phyloP scores from a whole-genome alignment of 2,113 vertebrate genomes.

The Ictalurus furcatus region DNA sequence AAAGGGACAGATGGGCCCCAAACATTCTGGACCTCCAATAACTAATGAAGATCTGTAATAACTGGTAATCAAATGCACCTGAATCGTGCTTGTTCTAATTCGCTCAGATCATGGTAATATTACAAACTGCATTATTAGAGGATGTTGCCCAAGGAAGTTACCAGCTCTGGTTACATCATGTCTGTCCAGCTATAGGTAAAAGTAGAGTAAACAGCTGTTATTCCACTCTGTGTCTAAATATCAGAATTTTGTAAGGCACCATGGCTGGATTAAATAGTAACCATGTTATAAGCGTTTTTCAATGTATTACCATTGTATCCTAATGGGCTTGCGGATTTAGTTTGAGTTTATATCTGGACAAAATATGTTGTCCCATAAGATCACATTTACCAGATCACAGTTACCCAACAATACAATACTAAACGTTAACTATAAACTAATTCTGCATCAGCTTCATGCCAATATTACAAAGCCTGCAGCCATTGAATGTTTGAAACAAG shows the following conservation, averaged over 20 bases:
- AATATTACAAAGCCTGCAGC: neutral
- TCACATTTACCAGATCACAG: neutral
- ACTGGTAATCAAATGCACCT: slow-evolving; percentile 64
- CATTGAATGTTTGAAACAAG: neutral
- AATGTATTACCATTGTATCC: neutral
- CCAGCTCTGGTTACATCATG: slow-evolving; percentile 56
- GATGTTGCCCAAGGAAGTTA: slow-evolving; percentile 55
- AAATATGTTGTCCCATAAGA: neutral
- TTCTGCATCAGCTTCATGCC: neutral
- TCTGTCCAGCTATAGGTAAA: slow-evolving; percentile 55
- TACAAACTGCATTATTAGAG: slow-evolving; percentile 52
- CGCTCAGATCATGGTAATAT: slow-evolving; percentile 49
- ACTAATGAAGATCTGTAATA: slow-evolving; percentile 56
- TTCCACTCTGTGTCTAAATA: neutral
- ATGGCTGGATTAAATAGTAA: slow-evolving; percentile 10
- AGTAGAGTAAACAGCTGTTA: slow-evolving; percentile 55
- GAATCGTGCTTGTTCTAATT: slow-evolving; percentile 57
- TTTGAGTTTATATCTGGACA: neutral
- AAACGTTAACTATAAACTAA: neutral
- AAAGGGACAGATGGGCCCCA: slow-evolving; percentile 22
- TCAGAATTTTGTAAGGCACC: slow-evolving; percentile 7
- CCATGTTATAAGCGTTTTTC: neutral
- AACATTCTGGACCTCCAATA: slow-evolving; percentile 46
- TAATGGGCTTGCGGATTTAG: neutral
- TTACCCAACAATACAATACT: neutral